Percentiles rank a stretch among this genome's conserved stretches.
Evolutionary conservation across 2,113 vertebrate species (phyloP).

Genomic region (Megaleporinus macrocephalus): DNA sequence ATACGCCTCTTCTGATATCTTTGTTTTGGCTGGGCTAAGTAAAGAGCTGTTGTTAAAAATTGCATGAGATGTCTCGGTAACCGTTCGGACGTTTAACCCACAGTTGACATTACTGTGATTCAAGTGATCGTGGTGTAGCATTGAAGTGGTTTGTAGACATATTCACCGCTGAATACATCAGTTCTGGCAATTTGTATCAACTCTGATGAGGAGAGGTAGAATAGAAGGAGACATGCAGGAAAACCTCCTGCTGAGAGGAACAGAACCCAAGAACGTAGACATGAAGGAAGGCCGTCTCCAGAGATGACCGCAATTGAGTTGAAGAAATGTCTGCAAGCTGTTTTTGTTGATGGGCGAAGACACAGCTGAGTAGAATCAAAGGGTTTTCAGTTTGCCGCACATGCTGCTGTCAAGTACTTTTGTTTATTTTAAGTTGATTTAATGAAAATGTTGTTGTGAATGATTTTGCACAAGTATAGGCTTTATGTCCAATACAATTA

Average conservation of each 20-base stretch:
- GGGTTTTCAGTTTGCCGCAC: background rate
- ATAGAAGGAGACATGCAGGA: background rate
- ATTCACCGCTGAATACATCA: background rate
- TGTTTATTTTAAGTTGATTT: background rate
- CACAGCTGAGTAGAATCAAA: constrained; percentile 6
- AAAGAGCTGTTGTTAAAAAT: background rate
- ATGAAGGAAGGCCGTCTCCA: background rate
- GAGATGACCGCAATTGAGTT: background rate
- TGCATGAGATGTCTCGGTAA: background rate
- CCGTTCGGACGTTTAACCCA: background rate
- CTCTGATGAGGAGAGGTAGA: background rate
- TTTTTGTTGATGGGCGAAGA: constrained; percentile 3
- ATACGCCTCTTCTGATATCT: constrained; percentile 4
- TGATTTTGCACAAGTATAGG: background rate
- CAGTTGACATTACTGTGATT: background rate
- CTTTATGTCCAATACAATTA: background rate
- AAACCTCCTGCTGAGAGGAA: background rate
- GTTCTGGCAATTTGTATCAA: background rate
- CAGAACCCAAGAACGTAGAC: background rate
- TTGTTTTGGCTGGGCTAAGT: background rate
- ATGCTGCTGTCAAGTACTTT: background rate
- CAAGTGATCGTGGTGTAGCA: background rate
- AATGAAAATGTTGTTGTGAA: background rate
- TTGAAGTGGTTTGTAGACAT: background rate
- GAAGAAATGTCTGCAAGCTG: background rate